Percentiles rank a stretch among this genome's conserved stretches.
phyloP scores from a whole-genome alignment of 2,888 invertebrate species.

The Caenorhabditis imperialis region DNA sequence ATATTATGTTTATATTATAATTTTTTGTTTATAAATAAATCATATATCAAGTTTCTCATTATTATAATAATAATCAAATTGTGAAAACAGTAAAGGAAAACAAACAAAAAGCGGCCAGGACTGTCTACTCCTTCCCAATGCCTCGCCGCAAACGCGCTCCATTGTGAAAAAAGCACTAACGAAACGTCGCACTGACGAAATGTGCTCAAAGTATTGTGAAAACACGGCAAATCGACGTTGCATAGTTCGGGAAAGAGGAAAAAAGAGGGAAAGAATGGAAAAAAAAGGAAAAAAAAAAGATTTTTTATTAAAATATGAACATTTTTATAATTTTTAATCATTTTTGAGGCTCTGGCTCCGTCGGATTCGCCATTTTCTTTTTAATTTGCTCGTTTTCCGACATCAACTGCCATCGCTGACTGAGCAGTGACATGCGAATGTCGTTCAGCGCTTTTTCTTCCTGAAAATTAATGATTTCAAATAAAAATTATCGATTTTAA shows the following conservation, averaged over 20 bases:
- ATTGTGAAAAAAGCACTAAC: conserved; percentile 6
- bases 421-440: conserved; percentile 9
- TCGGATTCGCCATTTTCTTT: not conserved
- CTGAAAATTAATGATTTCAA: conserved; percentile 13
- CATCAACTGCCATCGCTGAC: conserved; percentile 36
- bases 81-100: too few species aligned
- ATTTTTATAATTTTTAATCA: not conserved
- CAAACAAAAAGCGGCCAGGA: too few species aligned
- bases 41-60: too few species aligned
- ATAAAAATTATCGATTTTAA: too few species aligned
- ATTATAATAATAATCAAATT: too few species aligned
- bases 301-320: too few species aligned
- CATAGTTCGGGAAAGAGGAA: too few species aligned
- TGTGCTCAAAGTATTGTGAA: not conserved
- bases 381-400: conserved; percentile 35
- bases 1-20: conserved; percentile 12
- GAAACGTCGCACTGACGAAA: conserved; percentile 29
- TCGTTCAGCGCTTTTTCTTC: conserved; percentile 42
- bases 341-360: not conserved
- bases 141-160: conserved; percentile 24
- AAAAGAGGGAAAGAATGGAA: too few species aligned
- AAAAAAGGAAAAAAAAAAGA: too few species aligned
- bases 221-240: too few species aligned
- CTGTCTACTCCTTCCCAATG: too few species aligned
- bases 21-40: too few species aligned